Evolutionary conservation across 2,113 vertebrate genomes (phyloP), one percentile per base, ranked within the genome.

Genomic region (Erinaceus europaeus): DNA sequence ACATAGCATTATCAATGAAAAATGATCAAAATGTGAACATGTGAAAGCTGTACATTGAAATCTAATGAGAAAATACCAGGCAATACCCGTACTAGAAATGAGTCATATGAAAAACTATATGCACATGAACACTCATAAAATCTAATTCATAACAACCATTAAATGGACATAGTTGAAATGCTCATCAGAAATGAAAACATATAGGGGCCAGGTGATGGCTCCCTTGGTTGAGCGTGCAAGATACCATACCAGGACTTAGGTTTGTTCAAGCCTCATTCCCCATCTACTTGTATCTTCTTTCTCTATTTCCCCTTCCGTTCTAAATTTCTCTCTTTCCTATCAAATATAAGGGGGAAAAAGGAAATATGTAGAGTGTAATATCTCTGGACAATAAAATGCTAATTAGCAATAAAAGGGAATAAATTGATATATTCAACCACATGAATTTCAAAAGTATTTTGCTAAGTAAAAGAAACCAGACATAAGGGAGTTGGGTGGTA

Each of bases 131-230:
- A 5, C 46, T 86, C 40, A 75, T n/a, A 82, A 50, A 25, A 61
- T 64, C 12, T 83, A 78, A 73, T 62, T 86, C 15, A 8, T 67
- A 29, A 32, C 34, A 64, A 5, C 2, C 25, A 11, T 81, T 69
- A 74, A 78, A 20, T 27, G 8, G 53, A 38, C 67, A 55, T 55
- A 82, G 44, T 38, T 65, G 29, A 80, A 91, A 75, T 27, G 4
- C 21, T 84, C 69, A 79, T n/a, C 65, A 90, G 65, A 2, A 81
- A 48, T 74, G 80, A 88, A n/a, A n/a, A n/a, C n/a, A n/a, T n/a
- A n/a, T n/a, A n/a, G n/a, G n/a, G n/a, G n/a, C n/a, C n/a, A n/a
- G n/a, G n/a, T n/a, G n/a, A n/a, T n/a, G n/a, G n/a, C n/a, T n/a
- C n/a, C n/a, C n/a, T n/a, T n/a, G n/a, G n/a, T n/a, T n/a, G n/a